Base-by-base conservation (phyloP, 2,797 vertebrate species). In the Helicolenus hilgendorfi region DNA sequence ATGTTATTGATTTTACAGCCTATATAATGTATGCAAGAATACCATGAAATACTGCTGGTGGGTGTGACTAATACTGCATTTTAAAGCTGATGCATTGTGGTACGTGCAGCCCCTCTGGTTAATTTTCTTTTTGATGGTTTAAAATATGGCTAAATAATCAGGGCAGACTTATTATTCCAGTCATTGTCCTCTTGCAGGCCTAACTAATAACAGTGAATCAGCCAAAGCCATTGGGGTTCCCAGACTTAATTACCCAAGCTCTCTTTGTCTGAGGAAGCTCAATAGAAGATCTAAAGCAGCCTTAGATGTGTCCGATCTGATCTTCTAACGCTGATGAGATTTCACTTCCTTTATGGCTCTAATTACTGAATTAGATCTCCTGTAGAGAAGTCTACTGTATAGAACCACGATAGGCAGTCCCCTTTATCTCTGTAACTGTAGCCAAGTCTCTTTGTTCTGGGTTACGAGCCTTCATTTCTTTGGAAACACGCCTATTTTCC, bases 321-420 rank as follows among this genome's bases (percentile, higher is more conserved):
- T 94, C 74, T 86, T 45, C 84, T 70, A 20, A 81, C 81, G 35
- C 79, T 81, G 89, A 91, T 89, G 88, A 87, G 92, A 93, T 90
- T 85, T 73, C 83, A 59, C 81, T 85, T 88, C 85, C 80, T 94
- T 90, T 92, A 89, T 88, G 79, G 78, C 81, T 91, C 84, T 87
- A 94, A 96, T 95, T 95, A 91, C 84, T 79, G 79, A 91, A 96
- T 93, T 68, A 93, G 88, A 94, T 95, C 85, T 93, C 91, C 90
- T 86, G 77, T 63, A 58, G 83, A 89, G 67, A 79, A 63, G 70
- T 22, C 75, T 69, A 80, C 83, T 85, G 76, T 81, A 86, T 49
- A 53, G 79, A 87, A 35, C 33, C 15, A 75, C 36, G 41, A 26
- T 31, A 38, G 58, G 75, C 36, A 33, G 71, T 45, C 2, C 1